These are phyloP conservation scores for Drosophila greeni DNA, from an alignment of 2,888 invertebrate species.

Conservation along the genomic window DNA sequence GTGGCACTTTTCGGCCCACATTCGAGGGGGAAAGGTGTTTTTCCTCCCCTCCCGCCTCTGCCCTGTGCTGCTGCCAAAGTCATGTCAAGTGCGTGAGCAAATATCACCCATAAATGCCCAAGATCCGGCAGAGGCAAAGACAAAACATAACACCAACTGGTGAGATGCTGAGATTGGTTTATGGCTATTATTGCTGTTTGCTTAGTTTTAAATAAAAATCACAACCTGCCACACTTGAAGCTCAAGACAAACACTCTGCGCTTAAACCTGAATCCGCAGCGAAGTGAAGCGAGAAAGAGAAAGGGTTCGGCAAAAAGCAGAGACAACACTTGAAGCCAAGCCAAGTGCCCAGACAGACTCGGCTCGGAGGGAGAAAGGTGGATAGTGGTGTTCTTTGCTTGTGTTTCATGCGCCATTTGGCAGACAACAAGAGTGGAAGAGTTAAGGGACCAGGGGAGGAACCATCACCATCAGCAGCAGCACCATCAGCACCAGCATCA, in stretches of 20 bases:
- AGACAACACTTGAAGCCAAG: constrained; percentile 43
- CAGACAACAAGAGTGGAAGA: constrained; percentile 57
- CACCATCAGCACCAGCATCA: constrained; percentile 39
- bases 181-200: constrained; percentile 31
- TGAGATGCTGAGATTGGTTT: constrained; percentile 43
- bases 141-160: constrained; percentile 23
- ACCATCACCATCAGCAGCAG: constrained; percentile 24
- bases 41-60: neutral
- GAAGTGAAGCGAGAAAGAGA: constrained; percentile 31
- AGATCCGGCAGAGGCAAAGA: constrained; percentile 15
- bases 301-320: constrained; percentile 68
- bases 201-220: constrained; percentile 62
- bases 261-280: constrained; percentile 53
- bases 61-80: constrained; percentile 4
- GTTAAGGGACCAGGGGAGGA: constrained; percentile 1
- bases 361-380: constrained; percentile 19
- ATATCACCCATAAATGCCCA: constrained; percentile 55
- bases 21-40: constrained; percentile 50
- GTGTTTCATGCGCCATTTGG: constrained; percentile 69
- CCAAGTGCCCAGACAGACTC: constrained; percentile 60
- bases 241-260: constrained; percentile 70
- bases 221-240: constrained; percentile 71
- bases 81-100: constrained; percentile 62
- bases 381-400: constrained; percentile 19
- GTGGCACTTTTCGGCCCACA: constrained; percentile 45